Evolutionary conservation across 2,113 vertebrate genomes (phyloP).

Genomic region (Pseudorhombus dupliciocellatus): DNA sequence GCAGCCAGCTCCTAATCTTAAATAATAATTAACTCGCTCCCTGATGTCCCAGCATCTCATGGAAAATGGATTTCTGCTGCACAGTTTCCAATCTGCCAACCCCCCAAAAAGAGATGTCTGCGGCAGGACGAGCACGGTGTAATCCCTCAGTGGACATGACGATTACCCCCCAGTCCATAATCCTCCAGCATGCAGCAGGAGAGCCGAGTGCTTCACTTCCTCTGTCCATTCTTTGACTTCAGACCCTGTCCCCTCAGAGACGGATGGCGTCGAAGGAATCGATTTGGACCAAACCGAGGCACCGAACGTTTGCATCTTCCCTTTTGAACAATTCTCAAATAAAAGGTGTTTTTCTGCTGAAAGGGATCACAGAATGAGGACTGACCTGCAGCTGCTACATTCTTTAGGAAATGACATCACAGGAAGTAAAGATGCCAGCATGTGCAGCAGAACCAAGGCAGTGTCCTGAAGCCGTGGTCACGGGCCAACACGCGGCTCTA

Average conservation of each 20-base stretch:
- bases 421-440: too few relatives aligned
- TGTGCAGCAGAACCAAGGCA: too few relatives aligned
- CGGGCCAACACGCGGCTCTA: background rate
- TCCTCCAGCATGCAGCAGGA: constrained; percentile 31
- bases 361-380: too few relatives aligned
- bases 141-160: constrained; percentile 78
- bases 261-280: constrained; percentile 61
- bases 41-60: constrained; percentile 33
- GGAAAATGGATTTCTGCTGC: constrained; percentile 58
- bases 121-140: constrained; percentile 36
- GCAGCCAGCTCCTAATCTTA: background rate
- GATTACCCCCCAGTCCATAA: constrained; percentile 68
- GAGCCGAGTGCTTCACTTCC: constrained; percentile 6
- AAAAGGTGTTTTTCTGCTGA: too few relatives aligned
- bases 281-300: too few relatives aligned
- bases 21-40: background rate
- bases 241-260: constrained; percentile 24
- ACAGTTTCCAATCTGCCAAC: constrained; percentile 19
- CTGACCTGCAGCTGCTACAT: too few relatives aligned
- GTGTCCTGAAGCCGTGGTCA: too few relatives aligned
- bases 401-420: too few relatives aligned
- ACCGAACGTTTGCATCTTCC: too few relatives aligned
- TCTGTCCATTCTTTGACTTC: constrained; percentile 12
- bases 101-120: constrained; percentile 38
- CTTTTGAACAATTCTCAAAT: too few relatives aligned